Base-by-base conservation (phyloP, 2,797 vertebrate genomes). In the Schizothorax lantsangensis region DNA sequence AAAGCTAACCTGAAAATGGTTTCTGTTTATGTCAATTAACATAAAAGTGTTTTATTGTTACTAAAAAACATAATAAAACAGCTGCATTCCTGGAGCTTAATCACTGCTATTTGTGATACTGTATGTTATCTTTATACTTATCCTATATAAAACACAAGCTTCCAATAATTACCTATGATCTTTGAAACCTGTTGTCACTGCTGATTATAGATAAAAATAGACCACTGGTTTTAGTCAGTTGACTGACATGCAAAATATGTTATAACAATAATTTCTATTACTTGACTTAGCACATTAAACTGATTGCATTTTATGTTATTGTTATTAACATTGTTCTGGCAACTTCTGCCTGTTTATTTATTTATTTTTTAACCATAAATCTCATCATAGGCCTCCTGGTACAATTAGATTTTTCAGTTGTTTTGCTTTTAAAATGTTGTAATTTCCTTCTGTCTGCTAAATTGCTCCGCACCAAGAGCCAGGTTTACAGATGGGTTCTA, bases 121-220 rank as follows among this genome's bases (percentile, higher is more conserved):
- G n/a, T 62, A 62, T 69, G 62, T 84, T 85, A 85, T 84, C 84
- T 68, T 77, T 83, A 36, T 57, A 75, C 57, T n/a, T 19, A n/a
- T 3, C 21, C 23, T 62, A 26, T 7, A 84, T 26, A 49, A 77
- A 84, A 68, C 49, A 45, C 62, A 69, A 84, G 30, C 21, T 84
- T 8, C 21, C 19, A 23, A 52, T 66, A 21, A 84, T 49, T 33
- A 49, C 72, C 5, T 12, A 47, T 45, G 59, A 79, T 84, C 83
- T 79, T 69, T 84, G 83, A 79, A 79, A 84, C 62, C 62, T 38
- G 73, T 77, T 36, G 38, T 54, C 36, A 40, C 8, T 3, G 43
- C 43, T 79, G 83, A 77, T 78, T 26, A 49, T 38, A 26, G 12
- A 38, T n/a, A 19, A 40, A 68, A 57, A 62, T 68, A 12, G 30